Evolutionary conservation across 2,888 invertebrate species (phyloP).

Genomic region (Ptilodon capucinus): DNA sequence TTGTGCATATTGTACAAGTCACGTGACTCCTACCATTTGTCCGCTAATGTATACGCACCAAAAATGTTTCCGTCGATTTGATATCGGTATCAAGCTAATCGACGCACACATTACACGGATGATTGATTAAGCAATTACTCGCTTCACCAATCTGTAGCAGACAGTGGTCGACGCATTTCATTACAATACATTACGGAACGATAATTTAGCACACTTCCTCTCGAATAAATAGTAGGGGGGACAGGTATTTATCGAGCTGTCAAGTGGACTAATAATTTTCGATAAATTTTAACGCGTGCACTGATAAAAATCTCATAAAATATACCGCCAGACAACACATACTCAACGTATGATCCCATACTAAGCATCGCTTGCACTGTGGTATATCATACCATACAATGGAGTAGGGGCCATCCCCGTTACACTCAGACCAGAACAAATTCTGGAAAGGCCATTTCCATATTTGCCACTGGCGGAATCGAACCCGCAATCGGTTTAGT

Average conservation of each 20-base stretch:
- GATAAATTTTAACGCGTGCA: neutral
- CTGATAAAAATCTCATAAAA: too few relatives aligned
- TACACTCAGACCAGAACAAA: too few relatives aligned
- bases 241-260: conserved; percentile 55
- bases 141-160: conserved; percentile 61
- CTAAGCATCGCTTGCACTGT: too few relatives aligned
- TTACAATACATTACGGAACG: conserved; percentile 71
- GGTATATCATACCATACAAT: too few relatives aligned
- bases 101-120: conserved; percentile 68
- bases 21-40: conserved; percentile 21
- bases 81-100: conserved; percentile 71
- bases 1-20: conserved; percentile 1
- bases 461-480: too few relatives aligned
- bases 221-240: conserved; percentile 34
- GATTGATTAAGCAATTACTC: conserved; percentile 78
- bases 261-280: conserved; percentile 31
- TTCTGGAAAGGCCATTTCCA: too few relatives aligned
- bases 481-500: too few relatives aligned
- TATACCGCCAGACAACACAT: too few relatives aligned
- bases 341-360: too few relatives aligned
- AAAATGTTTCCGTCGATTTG: conserved; percentile 66
- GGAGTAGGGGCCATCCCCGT: too few relatives aligned
- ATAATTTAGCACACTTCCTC: conserved; percentile 73
- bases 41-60: conserved; percentile 37
- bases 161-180: conserved; percentile 66